Evolutionary conservation across 2,113 vertebrate genomes (phyloP).

Genomic region (Poeciliopsis turrubarensis): DNA sequence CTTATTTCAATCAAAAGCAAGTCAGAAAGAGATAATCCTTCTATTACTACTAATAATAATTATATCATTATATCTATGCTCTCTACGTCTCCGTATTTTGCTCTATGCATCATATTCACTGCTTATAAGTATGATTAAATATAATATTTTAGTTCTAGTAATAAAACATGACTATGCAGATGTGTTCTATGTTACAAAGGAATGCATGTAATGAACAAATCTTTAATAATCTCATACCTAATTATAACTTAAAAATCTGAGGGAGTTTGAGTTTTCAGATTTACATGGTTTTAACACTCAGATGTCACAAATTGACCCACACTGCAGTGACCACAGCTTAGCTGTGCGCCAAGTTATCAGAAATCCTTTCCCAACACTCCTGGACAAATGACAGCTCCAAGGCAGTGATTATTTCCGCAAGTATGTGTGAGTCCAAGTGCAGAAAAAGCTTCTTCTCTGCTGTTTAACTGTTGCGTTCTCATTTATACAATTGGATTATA

Average conservation of each 20-base stretch:
- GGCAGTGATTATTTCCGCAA: constrained; percentile 15
- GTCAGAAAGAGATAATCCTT: background rate
- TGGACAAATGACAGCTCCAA: constrained; percentile 35
- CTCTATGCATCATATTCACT: too few species aligned
- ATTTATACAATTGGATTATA: constrained; percentile 78
- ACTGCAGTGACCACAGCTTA: constrained; percentile 47
- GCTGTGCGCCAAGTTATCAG: constrained; percentile 36
- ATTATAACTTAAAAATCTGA: background rate
- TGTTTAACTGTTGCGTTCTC: constrained; percentile 54
- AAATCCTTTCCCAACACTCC: constrained; percentile 44
- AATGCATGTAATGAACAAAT: background rate
- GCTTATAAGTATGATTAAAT: too few species aligned
- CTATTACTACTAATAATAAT: background rate
- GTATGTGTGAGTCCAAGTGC: constrained; percentile 42
- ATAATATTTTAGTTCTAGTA: background rate
- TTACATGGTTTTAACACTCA: background rate
- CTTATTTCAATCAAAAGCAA: constrained; percentile 20
- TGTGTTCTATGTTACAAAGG: background rate
- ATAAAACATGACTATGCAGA: background rate
- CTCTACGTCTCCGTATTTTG: too few species aligned
- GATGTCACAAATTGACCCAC: constrained; percentile 27
- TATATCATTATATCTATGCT: background rate
- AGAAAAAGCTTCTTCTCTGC: constrained; percentile 50
- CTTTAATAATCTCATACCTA: background rate
- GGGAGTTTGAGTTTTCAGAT: background rate